Evolutionary conservation across 2,888 invertebrate species (phyloP), one percentile per base, ranked within the genome.

Genomic region (Nomada ruficornis): DNA sequence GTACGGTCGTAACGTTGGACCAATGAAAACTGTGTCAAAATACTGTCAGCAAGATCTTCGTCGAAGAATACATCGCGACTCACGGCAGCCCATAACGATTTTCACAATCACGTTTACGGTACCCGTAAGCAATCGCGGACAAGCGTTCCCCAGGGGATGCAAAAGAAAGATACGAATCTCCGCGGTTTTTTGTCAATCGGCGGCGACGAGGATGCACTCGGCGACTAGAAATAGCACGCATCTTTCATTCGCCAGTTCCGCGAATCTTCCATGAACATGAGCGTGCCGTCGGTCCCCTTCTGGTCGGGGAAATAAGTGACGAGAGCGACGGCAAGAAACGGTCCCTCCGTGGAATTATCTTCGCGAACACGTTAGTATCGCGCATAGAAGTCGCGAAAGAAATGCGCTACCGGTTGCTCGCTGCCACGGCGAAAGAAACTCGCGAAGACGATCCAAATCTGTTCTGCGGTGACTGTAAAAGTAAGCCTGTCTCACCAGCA

Each of bases 231-330:
- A 87, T 87, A 87, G 82, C 84, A 64, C 65, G 75, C 71, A 86
- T 86, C 87, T 85, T 88, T 85, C 77, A 52, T 29, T 29, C 65
- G 59, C 72, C 63, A 72, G 73, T 85, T 82, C 83, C 83, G 77
- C 81, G 85, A 88, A 89, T 85, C 85, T 86, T 89, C 87, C 89
- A 89, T 89, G 86, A 89, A 86, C 89, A 86, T 88, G 82, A 88
- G 81, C 74, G 42, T 20, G 44, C 29, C 57, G 20, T 65, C 52
- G 42, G 69, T 59, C 68, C 68, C 55, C 15, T n/a, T 36, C 65
- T 55, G 62, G 70, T 64, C 67, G 60, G 20, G 59, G 75, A 84
- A 84, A 78, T 77, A 86, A 88, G 76, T 73, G 80, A 62, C 69
- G 74, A 73, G 63, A 67, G 71, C 71, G 74, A 68, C 64, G 54